Evolutionary conservation across 64 coral and sea anemone species (phyloP).

Genomic region (Hydrozoanthus tunicans): DNA sequence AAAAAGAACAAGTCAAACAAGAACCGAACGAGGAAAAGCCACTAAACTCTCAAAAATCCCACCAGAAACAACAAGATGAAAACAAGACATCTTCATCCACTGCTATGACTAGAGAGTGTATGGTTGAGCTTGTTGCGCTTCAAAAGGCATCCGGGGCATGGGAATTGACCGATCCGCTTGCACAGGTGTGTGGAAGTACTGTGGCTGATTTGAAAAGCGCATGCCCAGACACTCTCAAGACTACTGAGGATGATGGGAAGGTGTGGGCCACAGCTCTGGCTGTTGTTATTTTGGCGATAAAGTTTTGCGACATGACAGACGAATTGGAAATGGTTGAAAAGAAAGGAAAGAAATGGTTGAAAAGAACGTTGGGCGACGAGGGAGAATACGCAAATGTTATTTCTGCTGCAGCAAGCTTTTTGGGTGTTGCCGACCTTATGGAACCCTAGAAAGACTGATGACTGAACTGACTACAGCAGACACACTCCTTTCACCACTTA

Average conservation of each 20-base stretch:
- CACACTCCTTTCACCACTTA: not conserved
- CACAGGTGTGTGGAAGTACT: slow-evolving; percentile 12
- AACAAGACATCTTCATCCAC: not conserved
- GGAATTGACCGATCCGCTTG: slow-evolving; percentile 12
- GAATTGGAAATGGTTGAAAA: slow-evolving; percentile 56
- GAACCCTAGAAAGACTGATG: not conserved
- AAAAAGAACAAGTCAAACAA: not conserved
- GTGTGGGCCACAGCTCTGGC: slow-evolving; percentile 39
- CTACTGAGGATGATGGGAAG: slow-evolving; percentile 35
- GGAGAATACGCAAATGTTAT: not conserved
- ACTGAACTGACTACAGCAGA: not conserved
- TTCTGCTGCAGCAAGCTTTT: slow-evolving; percentile 3
- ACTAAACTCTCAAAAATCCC: not conserved
- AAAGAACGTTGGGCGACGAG: not conserved
- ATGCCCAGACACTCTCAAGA: not conserved
- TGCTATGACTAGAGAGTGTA: not conserved
- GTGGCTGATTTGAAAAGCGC: not conserved
- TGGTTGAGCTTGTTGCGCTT: slow-evolving; percentile 27
- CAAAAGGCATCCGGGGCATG: slow-evolving; percentile 45
- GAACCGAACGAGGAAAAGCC: not conserved
- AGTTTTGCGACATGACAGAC: slow-evolving; percentile 26
- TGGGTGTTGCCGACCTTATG: not conserved
- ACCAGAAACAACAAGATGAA: not conserved
- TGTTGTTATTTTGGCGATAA: slow-evolving; percentile 39
- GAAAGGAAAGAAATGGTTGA: slow-evolving; percentile 51